Evolutionary conservation across 2,797 vertebrate species (phyloP).

Genomic region (Clarias laeviceps): DNA sequence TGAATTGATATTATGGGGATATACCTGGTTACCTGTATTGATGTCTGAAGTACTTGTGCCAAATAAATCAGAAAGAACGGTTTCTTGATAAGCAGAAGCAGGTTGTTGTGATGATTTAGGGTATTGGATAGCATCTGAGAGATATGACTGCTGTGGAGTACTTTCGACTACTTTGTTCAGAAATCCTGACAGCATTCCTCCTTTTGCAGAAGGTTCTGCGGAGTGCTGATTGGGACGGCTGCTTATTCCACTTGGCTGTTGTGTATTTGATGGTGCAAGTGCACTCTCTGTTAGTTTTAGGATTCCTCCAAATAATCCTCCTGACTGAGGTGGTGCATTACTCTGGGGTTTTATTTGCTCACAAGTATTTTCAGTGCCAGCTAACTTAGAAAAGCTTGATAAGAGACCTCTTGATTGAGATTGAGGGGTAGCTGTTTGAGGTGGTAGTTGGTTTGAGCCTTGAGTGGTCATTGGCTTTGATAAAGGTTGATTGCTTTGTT

Average conservation of each 20-base stretch:
- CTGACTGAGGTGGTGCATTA: conserved; percentile 58
- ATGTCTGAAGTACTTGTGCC: conserved; percentile 66
- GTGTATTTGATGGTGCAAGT: conserved; percentile 47
- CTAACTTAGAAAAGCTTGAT: conserved; percentile 71
- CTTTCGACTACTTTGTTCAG: conserved; percentile 70
- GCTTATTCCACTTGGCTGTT: conserved; percentile 51
- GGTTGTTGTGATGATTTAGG: conserved; percentile 59
- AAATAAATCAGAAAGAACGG: conserved; percentile 77
- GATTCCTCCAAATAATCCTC: conserved; percentile 74
- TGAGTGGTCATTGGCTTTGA: conserved; percentile 47
- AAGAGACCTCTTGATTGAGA: conserved; percentile 72
- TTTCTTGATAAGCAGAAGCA: conserved; percentile 66
- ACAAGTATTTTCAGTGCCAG: conserved; percentile 30
- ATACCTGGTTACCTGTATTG: conserved; percentile 54
- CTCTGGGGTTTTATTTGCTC: conserved; percentile 50
- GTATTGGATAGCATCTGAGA: conserved; percentile 48
- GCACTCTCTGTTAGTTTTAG: conserved; percentile 76
- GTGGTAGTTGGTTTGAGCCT: conserved; percentile 34
- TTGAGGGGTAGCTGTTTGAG: conserved; percentile 55
- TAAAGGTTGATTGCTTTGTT: conserved; percentile 43
- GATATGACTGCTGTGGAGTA: conserved; percentile 57
- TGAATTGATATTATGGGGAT: conserved; percentile 49
- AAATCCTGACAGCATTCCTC: conserved; percentile 71
- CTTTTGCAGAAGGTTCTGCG: conserved; percentile 51
- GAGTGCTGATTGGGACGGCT: conserved; percentile 55